phyloP scores from a whole-genome alignment of 2,888 invertebrate genomes.

The Campoletis raptor region DNA sequence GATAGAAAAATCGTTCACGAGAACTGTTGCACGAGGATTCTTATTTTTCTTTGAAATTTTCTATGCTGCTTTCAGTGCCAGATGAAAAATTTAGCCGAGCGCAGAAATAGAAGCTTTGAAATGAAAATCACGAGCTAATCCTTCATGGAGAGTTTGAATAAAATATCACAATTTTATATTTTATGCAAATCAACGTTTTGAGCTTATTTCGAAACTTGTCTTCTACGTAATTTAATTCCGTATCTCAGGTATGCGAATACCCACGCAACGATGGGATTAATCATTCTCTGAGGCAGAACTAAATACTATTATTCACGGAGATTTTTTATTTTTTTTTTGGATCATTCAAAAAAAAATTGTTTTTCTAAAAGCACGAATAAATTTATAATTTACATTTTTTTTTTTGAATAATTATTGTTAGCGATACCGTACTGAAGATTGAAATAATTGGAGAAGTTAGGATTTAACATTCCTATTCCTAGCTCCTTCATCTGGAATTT shows the following conservation, averaged over 20 bases:
- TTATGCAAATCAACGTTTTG: neutral
- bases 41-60: neutral
- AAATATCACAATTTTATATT: neutral
- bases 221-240: neutral
- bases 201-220: neutral
- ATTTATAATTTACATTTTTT: neutral
- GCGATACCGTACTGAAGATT: neutral
- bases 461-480: neutral
- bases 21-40: neutral
- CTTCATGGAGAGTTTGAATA: neutral
- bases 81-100: neutral
- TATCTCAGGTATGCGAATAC: conserved; percentile 5
- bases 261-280: neutral
- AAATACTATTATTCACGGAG: neutral
- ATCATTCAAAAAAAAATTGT: neutral
- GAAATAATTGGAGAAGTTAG: neutral
- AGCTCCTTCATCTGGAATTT: neutral
- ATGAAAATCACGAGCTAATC: neutral
- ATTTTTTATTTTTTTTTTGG: neutral
- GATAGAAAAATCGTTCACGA: neutral
- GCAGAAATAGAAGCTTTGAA: neutral
- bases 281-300: neutral
- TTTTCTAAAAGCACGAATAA: neutral
- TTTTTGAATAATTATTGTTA: neutral
- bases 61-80: neutral